Conservation (phyloP, 92 coral and sea anemone genomes). For the Epizoanthus illoricatus region DNA sequence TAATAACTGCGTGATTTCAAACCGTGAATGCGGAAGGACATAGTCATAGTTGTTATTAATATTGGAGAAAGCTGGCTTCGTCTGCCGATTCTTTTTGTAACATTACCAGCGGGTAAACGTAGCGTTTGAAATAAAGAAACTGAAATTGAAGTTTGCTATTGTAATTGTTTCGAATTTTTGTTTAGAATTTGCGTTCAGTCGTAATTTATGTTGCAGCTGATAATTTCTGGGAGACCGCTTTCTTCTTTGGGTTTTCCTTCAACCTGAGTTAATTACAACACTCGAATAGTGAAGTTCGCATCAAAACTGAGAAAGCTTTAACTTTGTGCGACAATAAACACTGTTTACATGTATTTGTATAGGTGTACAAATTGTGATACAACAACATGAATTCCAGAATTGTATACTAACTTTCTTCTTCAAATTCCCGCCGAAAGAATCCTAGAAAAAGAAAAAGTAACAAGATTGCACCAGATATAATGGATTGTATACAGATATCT, state of each 20-base stretch:
- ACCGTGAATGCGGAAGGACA: not conserved
- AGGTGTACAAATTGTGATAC: not conserved
- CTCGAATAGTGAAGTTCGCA: not conserved
- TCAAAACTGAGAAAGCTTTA: not conserved
- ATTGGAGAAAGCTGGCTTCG: not conserved
- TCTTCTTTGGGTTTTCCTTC: not conserved
- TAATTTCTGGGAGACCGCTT: not conserved
- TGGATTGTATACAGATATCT: not conserved
- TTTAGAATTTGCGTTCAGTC: not conserved
- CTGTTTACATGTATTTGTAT: not conserved
- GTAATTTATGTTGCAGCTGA: not conserved
- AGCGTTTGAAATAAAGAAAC: not conserved
- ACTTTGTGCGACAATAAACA: not conserved
- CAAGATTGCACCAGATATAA: not conserved
- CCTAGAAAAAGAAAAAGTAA: not conserved
- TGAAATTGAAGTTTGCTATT: not conserved
- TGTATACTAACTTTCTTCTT: not conserved
- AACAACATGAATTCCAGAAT: too few species aligned
- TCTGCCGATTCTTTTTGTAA: not conserved
- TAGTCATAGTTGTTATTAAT: not conserved
- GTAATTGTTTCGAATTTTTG: not conserved
- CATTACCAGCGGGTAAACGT: constrained; percentile 8
- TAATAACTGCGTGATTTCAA: constrained; percentile 27
- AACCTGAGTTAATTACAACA: not conserved
- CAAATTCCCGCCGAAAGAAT: not conserved